A percentile compares a stretch with the other conserved stretches of the same genome.
These are phyloP conservation scores for Oscheius sp. DNA, from an alignment of 2,888 invertebrate species.

Conservation along the genomic window DNA sequence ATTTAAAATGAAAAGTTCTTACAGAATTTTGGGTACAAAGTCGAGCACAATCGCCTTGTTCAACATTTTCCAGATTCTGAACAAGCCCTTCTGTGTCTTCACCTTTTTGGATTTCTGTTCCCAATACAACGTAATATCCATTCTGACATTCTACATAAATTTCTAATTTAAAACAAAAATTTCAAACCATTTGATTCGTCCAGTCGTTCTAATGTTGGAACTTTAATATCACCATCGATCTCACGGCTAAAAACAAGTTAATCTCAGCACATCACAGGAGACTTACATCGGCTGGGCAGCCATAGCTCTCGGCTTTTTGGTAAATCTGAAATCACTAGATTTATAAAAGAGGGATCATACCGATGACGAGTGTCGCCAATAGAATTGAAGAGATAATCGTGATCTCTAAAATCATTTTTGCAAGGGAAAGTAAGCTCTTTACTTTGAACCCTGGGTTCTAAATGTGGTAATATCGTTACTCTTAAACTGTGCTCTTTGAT, in stretches of 20 bases:
- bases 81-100: conserved; percentile 26
- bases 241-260: conserved; percentile 3
- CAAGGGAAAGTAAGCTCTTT: background rate
- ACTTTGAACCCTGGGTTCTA: background rate
- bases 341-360: background rate
- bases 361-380: background rate
- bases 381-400: background rate
- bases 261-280: no score
- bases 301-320: background rate
- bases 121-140: conserved; percentile 66
- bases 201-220: background rate
- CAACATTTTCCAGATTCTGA: conserved; percentile 54
- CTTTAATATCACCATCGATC: conserved; percentile 19
- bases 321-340: background rate
- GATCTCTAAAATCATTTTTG: background rate
- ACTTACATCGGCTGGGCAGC: conserved; percentile 18
- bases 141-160: conserved; percentile 13
- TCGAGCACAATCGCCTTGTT: conserved; percentile 62
- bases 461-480: conserved; percentile 25
- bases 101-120: conserved; percentile 64
- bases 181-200: background rate
- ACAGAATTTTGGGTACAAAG: conserved; percentile 59
- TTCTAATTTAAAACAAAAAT: background rate
- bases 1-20: no score
- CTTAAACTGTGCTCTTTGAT: no score